phyloP scores from a whole-genome alignment of 1,140 invertebrate species.

The Drosophila varians region DNA sequence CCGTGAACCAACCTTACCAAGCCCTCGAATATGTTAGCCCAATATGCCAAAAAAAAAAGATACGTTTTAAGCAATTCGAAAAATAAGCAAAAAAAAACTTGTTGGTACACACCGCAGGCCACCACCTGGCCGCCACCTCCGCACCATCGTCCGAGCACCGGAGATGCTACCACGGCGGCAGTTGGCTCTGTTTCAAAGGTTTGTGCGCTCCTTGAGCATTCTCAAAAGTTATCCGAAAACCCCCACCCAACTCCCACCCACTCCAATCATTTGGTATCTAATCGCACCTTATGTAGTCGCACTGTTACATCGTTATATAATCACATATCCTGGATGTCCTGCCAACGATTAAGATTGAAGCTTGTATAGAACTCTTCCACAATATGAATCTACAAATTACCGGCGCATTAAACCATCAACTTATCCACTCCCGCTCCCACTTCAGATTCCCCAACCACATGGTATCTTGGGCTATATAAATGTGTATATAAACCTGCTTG shows the following conservation, averaged over 20 bases:
- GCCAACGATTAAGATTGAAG: background rate
- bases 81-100: slow-evolving; percentile 23
- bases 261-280: slow-evolving; percentile 40
- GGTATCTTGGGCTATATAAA: slow-evolving; percentile 66
- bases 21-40: slow-evolving; percentile 26
- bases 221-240: slow-evolving; percentile 17
- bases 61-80: slow-evolving; percentile 42
- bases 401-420: slow-evolving; percentile 27
- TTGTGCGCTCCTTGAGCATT: slow-evolving; percentile 59
- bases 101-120: slow-evolving; percentile 60
- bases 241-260: slow-evolving; percentile 9
- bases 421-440: slow-evolving; percentile 1
- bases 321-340: slow-evolving; percentile 14
- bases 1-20: background rate
- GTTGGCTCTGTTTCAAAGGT: slow-evolving; percentile 67
- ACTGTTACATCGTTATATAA: slow-evolving; percentile 25
- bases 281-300: slow-evolving; percentile 47
- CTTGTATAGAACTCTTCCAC: background rate
- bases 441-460: slow-evolving; percentile 19
- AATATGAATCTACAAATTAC: slow-evolving; percentile 3
- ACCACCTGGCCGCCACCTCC: slow-evolving; percentile 41
- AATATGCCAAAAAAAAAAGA: slow-evolving; percentile 35
- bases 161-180: slow-evolving; percentile 60
- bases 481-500: slow-evolving; percentile 32
- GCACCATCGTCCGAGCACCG: slow-evolving; percentile 53